Evolutionary conservation across 1,140 invertebrate species (phyloP), one percentile per base, ranked within the genome.

Genomic region (Drosophila truncata): DNA sequence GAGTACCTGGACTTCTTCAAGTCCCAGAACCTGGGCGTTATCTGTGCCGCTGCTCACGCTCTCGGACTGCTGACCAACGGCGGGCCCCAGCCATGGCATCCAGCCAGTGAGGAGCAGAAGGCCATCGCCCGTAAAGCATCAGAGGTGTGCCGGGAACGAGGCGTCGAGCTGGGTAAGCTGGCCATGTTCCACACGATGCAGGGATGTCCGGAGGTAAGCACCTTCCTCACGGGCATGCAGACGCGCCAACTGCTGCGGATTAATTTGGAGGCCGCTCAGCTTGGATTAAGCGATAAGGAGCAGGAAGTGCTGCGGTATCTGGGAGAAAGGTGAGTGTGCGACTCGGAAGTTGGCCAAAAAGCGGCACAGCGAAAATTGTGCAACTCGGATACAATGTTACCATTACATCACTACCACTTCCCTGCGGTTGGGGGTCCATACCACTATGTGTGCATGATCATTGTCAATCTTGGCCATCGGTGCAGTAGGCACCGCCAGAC

Each of bases 41-140:
- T 99, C 25, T 97, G 97, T 93, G 97, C 97, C 3, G 95, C 97
- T 0, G 94, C 95, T 4, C 95, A 96, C 20, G 95, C 95, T 3
- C 96, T 98, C 96, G 97, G 97, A 11, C 93, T 99, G 14, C 93
- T 98, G 20, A 96, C 96, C 11, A 96, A 95, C 92, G 85, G 90
- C 39, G 97, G 96, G 0, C 96, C 97, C 1, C 96, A 95, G 62
- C 67, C 82, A 1, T 99, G 98, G 98, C 98, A 99, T 94, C 97
- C 97, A 20, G 97, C 96, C 3, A 92, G 91, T 10, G 93, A 95
- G 8, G 92, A 96, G 23, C 94, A 96, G 1, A 97, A 97, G 93
- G 91, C 94, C 20, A 85, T 94, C 58, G 96, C 96, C 87, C 83
- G 78, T 35, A 87, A 94, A 77, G 96, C 96, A 5, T 93, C 94